Percentiles rank a stretch among this genome's conserved stretches.
phyloP scores from a whole-genome alignment of 35 echinoderm and acorn worm genomes.

The Apostichopus parvimensis region DNA sequence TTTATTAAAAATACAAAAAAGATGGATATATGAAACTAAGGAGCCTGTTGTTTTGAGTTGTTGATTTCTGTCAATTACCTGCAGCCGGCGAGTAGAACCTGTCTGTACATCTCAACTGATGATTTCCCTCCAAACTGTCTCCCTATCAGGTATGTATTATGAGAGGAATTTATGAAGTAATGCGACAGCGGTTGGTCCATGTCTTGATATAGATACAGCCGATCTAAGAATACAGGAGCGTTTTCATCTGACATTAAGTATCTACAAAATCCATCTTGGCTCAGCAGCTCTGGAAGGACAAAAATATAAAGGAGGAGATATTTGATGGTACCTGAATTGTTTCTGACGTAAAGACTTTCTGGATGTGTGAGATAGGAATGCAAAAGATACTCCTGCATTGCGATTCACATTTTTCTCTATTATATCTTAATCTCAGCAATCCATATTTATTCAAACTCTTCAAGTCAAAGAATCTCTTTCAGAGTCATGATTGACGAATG shows the following conservation, averaged over 20 bases:
- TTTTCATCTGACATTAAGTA: slow-evolving; percentile 99
- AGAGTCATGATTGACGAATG: too few relatives aligned
- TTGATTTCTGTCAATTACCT: slow-evolving; percentile 53
- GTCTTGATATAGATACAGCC: slow-evolving; percentile 86
- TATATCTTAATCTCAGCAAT: too few relatives aligned
- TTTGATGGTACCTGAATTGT: neutral
- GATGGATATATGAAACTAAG: too few relatives aligned
- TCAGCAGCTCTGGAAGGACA: slow-evolving; percentile 55
- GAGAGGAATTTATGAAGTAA: slow-evolving; percentile 95
- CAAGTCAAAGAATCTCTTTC: too few relatives aligned
- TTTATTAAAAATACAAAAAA: too few relatives aligned
- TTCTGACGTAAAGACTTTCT: too few relatives aligned
- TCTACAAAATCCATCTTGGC: slow-evolving; percentile 72
- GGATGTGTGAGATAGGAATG: too few relatives aligned
- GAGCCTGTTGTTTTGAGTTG: neutral
- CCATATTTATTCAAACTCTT: too few relatives aligned
- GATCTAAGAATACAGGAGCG: slow-evolving; percentile 94
- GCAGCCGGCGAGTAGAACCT: slow-evolving; percentile 91
- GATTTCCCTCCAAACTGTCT: slow-evolving; percentile 99
- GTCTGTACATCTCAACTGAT: slow-evolving; percentile 98
- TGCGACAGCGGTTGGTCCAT: slow-evolving; percentile 99
- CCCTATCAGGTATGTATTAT: slow-evolving; percentile 96
- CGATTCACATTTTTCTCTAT: too few relatives aligned
- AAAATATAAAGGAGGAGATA: neutral
- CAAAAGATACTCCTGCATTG: too few relatives aligned